A percentile compares a stretch with the other conserved stretches of the same genome.
phyloP scores from a whole-genome alignment of 2,797 vertebrate genomes.

The Dryobates pubescens region DNA sequence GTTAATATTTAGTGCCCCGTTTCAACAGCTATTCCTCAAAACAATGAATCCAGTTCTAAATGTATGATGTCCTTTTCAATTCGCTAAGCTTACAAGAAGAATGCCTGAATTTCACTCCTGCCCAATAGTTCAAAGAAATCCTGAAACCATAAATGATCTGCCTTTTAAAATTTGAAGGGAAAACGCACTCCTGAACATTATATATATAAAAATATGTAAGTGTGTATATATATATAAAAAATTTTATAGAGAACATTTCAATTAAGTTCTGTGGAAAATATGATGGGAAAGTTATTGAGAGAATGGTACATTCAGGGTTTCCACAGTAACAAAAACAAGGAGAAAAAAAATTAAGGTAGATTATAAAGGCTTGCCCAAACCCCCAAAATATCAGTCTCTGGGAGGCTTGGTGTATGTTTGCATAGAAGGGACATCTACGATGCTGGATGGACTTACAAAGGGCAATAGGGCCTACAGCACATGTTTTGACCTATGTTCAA shows the following conservation, averaged over 20 bases:
- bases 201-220: background rate
- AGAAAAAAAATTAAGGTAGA: background rate
- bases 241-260: background rate
- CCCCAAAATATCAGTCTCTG: background rate
- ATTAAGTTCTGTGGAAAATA: conserved; percentile 39
- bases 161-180: background rate
- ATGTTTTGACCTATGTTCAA: background rate
- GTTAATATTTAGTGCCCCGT: background rate
- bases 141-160: background rate
- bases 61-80: background rate
- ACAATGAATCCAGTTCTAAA: background rate
- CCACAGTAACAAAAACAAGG: background rate
- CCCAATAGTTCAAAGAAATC: conserved; percentile 14
- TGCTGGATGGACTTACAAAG: fast-evolving
- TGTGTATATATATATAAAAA: background rate
- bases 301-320: background rate
- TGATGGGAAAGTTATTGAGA: conserved; percentile 12
- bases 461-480: background rate
- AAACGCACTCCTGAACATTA: background rate
- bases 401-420: background rate
- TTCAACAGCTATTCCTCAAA: background rate
- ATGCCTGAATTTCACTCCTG: background rate
- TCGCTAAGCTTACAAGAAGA: background rate
- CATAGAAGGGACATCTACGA: background rate
- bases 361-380: background rate